Evolutionary conservation across 1,140 invertebrate genomes (phyloP), one percentile per base, ranked within the genome.

Genomic region (Stegodyphus mimosarum): DNA sequence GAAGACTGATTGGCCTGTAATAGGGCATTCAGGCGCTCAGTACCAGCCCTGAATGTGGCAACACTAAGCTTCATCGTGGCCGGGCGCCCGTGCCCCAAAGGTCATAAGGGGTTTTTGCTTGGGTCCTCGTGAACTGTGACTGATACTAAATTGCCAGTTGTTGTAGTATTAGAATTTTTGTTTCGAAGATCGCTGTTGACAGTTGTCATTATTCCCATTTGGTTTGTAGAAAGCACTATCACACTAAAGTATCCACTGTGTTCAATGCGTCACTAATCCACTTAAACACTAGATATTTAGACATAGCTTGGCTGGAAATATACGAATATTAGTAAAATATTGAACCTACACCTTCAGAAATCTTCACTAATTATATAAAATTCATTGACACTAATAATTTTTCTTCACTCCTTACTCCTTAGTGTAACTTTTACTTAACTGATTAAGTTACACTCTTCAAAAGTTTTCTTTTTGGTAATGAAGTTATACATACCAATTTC

Each of bases 1-100:
- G 69, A 18, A 13, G 55, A 7, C 48, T 87, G 86, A 18, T 73
- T 83, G n/a, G 69, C 55, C 9, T 83, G 78, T 50, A 79, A 52
- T 0, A 87, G 51, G 49, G 78, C 67, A 17, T 70, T 77, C 52
- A 87, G 75, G 18, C 87, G 63, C 71, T 87, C 86, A 15, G 78
- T 63, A 15, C 85, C 72, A 7, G 87, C 87, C 53, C 86, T 48
- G 60, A 81, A 87, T 1, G 87, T 87, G 48, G 86, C 87, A 15
- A 87, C 86, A 75, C 87, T 87, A 18, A 87, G 75, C 70, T 87
- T 87, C 87, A 87, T 87, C 53, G 67, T 77, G 55, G 81, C 81
- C 64, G n/a, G 71, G 6, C 72, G 81, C 73, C 81, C 81, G n/a
- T 69, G 60, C 49, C 71, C 72, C 72, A 69, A 83, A 17, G 81